These are phyloP conservation scores for Yoshiicerus persimilis DNA, from an alignment of 1,140 invertebrate species.

Conservation along the genomic window DNA sequence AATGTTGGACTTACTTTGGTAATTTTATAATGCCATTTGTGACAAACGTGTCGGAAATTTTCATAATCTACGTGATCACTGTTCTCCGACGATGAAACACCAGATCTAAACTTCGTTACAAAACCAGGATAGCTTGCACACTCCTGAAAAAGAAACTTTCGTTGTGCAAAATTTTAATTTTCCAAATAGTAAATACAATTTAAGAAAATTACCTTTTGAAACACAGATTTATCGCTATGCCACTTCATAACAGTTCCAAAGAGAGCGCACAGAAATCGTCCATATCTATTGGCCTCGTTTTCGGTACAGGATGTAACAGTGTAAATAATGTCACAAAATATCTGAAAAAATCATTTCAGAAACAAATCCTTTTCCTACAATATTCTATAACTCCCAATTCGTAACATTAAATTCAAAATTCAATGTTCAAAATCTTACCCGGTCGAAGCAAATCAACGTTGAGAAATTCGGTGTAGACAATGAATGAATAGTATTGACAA, in stretches of 20 bases:
- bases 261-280: conserved; percentile 88
- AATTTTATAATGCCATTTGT: conserved; percentile 99
- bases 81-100: conserved; percentile 74
- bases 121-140: conserved; percentile 95
- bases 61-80: conserved; percentile 95
- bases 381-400: background rate
- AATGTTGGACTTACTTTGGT: conserved; percentile 68
- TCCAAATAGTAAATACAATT: background rate
- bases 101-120: conserved; percentile 92
- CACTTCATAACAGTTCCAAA: conserved; percentile 94
- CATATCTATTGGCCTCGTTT: conserved; percentile 96
- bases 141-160: no score
- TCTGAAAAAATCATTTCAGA: conserved; percentile 60
- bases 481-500: conserved; percentile 92
- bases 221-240: conserved; percentile 86
- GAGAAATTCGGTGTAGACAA: conserved; percentile 98
- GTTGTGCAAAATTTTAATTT: background rate
- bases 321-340: conserved; percentile 98
- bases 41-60: conserved; percentile 96
- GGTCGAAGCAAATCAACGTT: conserved; percentile 93
- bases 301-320: conserved; percentile 96
- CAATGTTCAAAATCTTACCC: no score
- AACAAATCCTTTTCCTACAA: conserved; percentile 23
- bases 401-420: conserved; percentile 26
- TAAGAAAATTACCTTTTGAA: conserved; percentile 68